Base-by-base conservation (phyloP, 1,140 invertebrate species). In the Drosophila sulfurigaster region DNA sequence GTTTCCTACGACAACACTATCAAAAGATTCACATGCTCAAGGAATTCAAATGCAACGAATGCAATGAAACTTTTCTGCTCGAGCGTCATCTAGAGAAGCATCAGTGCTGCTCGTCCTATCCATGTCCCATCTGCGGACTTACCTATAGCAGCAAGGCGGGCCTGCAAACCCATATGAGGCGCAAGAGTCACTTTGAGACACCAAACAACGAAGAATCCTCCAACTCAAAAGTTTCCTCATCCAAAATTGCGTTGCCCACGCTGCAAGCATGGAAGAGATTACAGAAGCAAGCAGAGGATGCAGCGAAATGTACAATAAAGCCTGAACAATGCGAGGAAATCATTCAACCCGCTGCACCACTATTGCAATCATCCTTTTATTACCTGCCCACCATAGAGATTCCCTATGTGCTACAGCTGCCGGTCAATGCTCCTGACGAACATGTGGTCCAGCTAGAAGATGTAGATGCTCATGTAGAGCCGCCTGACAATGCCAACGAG, bases 21-120 rank as follows among this genome's bases (percentile, higher is more conserved):
- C 91, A 95, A 48, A 95, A 95, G 87, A 94, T 94, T 6, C 95
- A 95, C 67, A 93, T 94, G 8, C 92, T 93, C 8, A 95, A 95
- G 90, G 93, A 80, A 5, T 93, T 93, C 76, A 77, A 81, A 8
- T 95, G 95, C 78, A 78, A 75, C 3, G 81, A 79, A 20, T 95
- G 95, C 69, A 78, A 92, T 1, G 95, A 95, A 79, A 92, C 92
- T 65, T 95, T 95, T 80, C 92, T 94, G 3, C 74, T 95, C 94
- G 82, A 94, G 93, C 30, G 82, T 90, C 49, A 89, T 90, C 45
- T 95, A 94, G 75, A 93, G 63, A 41, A 95, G 94, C 79, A 86
- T 71, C 48, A 68, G 5, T 95, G 95, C 85, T 76, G 95, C 83
- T 70, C 92, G 41, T 82, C 79, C 8, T 95, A 95, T 70, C 85